Evolutionary conservation across 2,113 vertebrate genomes (phyloP).

Genomic region (Mesembrinibis cayennensis): DNA sequence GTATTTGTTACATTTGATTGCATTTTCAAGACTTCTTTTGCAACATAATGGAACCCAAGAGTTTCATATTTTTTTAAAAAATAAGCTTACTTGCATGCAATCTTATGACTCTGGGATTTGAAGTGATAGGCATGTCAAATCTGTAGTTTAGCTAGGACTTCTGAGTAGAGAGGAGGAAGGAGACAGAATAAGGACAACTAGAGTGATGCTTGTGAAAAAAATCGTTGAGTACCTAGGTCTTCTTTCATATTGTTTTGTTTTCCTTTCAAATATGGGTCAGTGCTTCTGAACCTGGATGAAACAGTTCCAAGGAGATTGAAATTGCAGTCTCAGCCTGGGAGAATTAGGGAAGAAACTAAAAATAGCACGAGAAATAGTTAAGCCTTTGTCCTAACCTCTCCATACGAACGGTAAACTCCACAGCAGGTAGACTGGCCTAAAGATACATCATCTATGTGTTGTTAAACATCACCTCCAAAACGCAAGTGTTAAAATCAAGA

Average conservation of each 20-base stretch:
- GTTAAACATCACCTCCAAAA: not conserved
- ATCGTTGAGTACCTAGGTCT: not conserved
- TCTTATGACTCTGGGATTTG: not conserved
- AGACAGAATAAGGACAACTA: slow-evolving; percentile 36
- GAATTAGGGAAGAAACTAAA: not conserved
- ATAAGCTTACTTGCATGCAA: not conserved
- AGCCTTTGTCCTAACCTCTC: not conserved
- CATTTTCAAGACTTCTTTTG: not conserved
- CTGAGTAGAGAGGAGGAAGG: not conserved
- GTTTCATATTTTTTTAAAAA: not conserved
- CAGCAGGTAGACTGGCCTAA: not conserved
- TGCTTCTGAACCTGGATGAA: not conserved
- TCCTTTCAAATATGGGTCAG: not conserved
- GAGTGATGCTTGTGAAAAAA: not conserved
- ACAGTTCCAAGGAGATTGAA: not conserved
- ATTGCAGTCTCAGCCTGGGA: not conserved
- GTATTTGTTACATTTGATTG: not conserved
- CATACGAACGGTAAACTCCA: not conserved
- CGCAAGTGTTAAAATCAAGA: not conserved
- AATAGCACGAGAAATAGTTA: not conserved
- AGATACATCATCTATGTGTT: not conserved
- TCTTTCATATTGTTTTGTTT: not conserved
- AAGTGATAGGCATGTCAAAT: slow-evolving; percentile 24
- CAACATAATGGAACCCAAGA: not conserved
- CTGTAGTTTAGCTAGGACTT: not conserved